These are phyloP conservation scores for Chrysomallon squamiferum DNA, from an alignment of 1,140 invertebrate species.

Conservation along the genomic window DNA sequence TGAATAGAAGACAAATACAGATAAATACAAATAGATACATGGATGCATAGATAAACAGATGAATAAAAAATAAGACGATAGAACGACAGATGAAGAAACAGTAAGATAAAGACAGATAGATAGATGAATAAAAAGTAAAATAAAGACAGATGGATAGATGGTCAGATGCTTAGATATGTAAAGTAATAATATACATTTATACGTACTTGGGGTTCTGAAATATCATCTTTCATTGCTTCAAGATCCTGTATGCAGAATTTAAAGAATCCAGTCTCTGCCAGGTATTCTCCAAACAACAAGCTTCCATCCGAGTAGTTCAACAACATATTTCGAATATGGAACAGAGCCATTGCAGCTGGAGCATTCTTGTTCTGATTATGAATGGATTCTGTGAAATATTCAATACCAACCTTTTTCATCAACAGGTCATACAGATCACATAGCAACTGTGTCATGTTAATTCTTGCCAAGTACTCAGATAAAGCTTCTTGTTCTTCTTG, in stretches of 20 bases:
- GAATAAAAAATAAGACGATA: too few relatives aligned
- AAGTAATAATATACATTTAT: too few relatives aligned
- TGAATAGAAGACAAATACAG: too few relatives aligned
- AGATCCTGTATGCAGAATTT: neutral
- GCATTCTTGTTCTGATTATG: neutral
- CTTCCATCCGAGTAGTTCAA: constrained; percentile 1
- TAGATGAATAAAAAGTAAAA: too few relatives aligned
- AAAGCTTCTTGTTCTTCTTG: neutral
- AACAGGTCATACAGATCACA: neutral
- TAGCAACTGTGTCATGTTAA: neutral
- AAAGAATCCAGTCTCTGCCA: neutral
- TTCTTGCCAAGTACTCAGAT: neutral
- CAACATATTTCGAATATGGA: neutral
- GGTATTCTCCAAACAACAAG: neutral
- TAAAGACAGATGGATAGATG: too few relatives aligned
- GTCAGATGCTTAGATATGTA: too few relatives aligned
- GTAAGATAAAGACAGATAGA: too few relatives aligned
- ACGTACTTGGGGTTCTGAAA: too few relatives aligned
- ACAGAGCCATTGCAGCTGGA: neutral
- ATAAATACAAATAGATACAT: too few relatives aligned
- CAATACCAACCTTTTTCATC: neutral
- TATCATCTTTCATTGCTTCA: neutral
- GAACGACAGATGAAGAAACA: too few relatives aligned
- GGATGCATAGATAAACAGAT: too few relatives aligned
- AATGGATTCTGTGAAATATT: neutral